Conservation (phyloP, 2,888 invertebrate genomes). For the Rhorus exstirpatorius region DNA sequence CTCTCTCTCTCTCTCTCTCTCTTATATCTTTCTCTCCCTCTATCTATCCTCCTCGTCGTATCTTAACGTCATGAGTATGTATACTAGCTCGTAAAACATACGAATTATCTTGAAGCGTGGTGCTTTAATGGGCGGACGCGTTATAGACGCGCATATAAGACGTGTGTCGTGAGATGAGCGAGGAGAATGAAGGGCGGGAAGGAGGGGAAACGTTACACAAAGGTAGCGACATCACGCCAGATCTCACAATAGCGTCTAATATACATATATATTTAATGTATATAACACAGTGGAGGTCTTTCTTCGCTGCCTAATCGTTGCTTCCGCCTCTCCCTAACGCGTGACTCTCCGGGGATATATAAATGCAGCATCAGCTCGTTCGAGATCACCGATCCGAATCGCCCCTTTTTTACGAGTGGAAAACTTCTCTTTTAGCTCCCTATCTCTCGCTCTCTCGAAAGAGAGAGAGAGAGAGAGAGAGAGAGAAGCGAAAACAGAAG, state of each 20-base stretch:
- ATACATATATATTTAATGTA: slow-evolving; percentile 68
- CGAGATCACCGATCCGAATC: slow-evolving; percentile 33
- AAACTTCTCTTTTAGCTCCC: no score
- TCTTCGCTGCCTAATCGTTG: slow-evolving; percentile 84
- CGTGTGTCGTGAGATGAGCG: slow-evolving; percentile 88
- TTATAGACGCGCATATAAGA: slow-evolving; percentile 79
- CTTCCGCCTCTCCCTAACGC: slow-evolving; percentile 81
- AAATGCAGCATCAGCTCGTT: slow-evolving; percentile 27
- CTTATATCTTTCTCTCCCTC: slow-evolving; percentile 14
- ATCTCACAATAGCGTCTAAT: slow-evolving; percentile 79
- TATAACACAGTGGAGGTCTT: slow-evolving; percentile 83
- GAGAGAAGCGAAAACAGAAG: no score
- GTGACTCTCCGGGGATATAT: slow-evolving; percentile 8
- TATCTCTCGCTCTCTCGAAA: no score
- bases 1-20: slow-evolving; percentile 18
- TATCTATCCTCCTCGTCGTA: slow-evolving; percentile 34
- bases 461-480: no score
- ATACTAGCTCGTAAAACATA: slow-evolving; percentile 79
- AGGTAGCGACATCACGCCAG: slow-evolving; percentile 86
- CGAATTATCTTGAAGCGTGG: slow-evolving; percentile 83
- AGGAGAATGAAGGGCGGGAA: slow-evolving; percentile 42
- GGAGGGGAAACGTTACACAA: slow-evolving; percentile 86
- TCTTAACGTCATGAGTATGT: slow-evolving; percentile 65
- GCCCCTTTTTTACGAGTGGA: background rate
- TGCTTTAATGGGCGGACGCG: slow-evolving; percentile 83